Base-by-base conservation (phyloP, 2,797 vertebrate genomes). In the Calcarius lapponicus region DNA sequence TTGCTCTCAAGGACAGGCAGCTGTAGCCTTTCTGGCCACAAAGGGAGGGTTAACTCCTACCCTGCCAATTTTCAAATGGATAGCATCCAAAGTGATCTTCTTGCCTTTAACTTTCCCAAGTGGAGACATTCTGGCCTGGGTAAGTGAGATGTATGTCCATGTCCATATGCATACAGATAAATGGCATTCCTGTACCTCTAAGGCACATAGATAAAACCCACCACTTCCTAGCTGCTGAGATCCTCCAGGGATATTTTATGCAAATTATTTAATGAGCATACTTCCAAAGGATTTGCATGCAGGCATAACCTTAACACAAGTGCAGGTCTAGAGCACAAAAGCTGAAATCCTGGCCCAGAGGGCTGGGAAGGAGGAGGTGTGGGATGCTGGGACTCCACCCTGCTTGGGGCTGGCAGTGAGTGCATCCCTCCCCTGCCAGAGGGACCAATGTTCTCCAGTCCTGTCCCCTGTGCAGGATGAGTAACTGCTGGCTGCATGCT, bases 1-100 rank as follows among this genome's bases (percentile, higher is more conserved):
- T 92, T 92, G 80, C 74, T 93, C 60, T 86, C 64, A 92, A 93
- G 70, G 83, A 84, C 92, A 94, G 76, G 86, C 96, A 96, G 92
- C 92, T 92, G 87, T 88, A 92, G 91, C 60, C 53, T 73, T 94
- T 79, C 70, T 73, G 60, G 88, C 56, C 91, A 91, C 88, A 94
- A 90, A 90, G 64, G 76, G 85, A 96, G 60, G 48, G 11, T 97
- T 93, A 96, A 95, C 88, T 94, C 90, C 76, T 94, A 61, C 82
- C 14, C 85, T 94, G 91, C 92, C 95, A 95, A 94, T 65, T 88
- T 94, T 80, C 71, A 93, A 42, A 88, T 93, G 90, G 83, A 95
- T 65, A 88, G 36, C 42, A 73, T 94, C 90, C 95, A 94, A 84
- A 81, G 66, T 36, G 10, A 86, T 93, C 92, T 76, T 87, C 84